Evolutionary conservation across 1,140 invertebrate species (phyloP).

Genomic region (Sinella curviseta): DNA sequence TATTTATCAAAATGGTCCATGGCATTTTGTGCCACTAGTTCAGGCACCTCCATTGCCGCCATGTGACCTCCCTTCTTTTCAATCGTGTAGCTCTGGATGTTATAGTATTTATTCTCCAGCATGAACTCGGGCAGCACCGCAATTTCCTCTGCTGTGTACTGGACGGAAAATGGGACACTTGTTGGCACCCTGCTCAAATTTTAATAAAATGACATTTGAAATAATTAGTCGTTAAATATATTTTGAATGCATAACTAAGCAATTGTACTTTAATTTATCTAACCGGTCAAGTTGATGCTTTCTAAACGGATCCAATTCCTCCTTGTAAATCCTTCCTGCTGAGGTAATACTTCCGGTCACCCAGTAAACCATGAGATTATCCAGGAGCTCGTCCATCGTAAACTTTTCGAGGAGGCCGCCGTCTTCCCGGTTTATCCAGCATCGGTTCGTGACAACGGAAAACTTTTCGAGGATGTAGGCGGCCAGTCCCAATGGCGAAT

Average conservation of each 20-base stretch:
- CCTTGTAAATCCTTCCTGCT: constrained; percentile 57
- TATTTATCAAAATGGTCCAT: not conserved
- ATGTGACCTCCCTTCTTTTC: constrained; percentile 75
- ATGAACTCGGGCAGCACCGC: constrained; percentile 51
- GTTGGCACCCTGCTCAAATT: constrained; percentile 50
- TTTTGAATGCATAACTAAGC: not conserved
- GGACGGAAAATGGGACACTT: constrained; percentile 55
- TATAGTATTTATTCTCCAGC: constrained; percentile 50
- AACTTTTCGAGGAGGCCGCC: constrained; percentile 58
- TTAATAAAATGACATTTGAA: not conserved
- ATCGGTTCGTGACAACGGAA: constrained; percentile 56
- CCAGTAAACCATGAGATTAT: constrained; percentile 63
- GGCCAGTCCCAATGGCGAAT: constrained; percentile 57
- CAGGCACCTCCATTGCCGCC: constrained; percentile 75
- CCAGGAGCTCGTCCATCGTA: constrained; percentile 60
- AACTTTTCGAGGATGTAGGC: constrained; percentile 65
- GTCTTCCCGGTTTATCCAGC: constrained; percentile 50
- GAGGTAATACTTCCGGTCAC: constrained; percentile 55
- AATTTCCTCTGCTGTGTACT: constrained; percentile 54
- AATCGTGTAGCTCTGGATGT: constrained; percentile 52
- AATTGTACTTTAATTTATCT: not conserved
- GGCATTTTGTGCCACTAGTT: constrained; percentile 66
- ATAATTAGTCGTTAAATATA: not conserved
- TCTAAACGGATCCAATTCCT: constrained; percentile 32
- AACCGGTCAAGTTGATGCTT: not conserved